A percentile compares a stretch with the other conserved stretches of the same genome.
These are phyloP conservation scores for Drosophila hydei DNA, from an alignment of 1,140 invertebrate genomes.

Conservation along the genomic window DNA sequence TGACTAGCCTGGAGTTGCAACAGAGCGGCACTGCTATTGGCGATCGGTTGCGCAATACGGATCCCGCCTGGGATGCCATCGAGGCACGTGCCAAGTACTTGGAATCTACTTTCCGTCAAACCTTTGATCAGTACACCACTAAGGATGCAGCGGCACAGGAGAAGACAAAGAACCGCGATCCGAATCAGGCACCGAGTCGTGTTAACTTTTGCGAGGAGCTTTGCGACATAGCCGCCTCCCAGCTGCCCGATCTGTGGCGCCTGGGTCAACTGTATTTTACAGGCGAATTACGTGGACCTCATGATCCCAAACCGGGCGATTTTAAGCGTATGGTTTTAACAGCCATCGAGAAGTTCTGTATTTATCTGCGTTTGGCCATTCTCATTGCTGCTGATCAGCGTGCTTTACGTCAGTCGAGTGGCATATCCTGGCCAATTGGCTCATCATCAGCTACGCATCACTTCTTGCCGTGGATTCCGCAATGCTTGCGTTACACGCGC, in stretches of 20 bases:
- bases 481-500: conserved; percentile 90
- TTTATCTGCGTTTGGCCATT: conserved; percentile 87
- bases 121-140: conserved; percentile 73
- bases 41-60: conserved; percentile 83
- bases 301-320: conserved; percentile 86
- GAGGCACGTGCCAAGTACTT: conserved; percentile 91
- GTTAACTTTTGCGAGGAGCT: conserved; percentile 83
- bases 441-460: conserved; percentile 85
- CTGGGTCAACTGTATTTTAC: conserved; percentile 95
- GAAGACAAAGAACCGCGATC: conserved; percentile 72
- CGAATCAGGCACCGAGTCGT: conserved; percentile 67
- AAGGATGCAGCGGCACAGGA: conserved; percentile 68
- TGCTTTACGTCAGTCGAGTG: conserved; percentile 74
- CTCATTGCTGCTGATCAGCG: conserved; percentile 85
- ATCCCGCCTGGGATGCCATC: conserved; percentile 97
- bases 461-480: conserved; percentile 90
- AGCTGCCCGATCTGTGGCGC: conserved; percentile 92
- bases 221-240: conserved; percentile 80
- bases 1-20: conserved; percentile 88
- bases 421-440: conserved; percentile 83
- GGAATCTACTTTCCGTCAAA: conserved; percentile 84
- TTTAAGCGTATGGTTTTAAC: conserved; percentile 88
- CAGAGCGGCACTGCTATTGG: conserved; percentile 73
- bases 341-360: conserved; percentile 88
- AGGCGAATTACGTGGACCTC: conserved; percentile 90